Evolutionary conservation across 1,140 invertebrate genomes (phyloP).

Genomic region (Tetramorium parvispinum): DNA sequence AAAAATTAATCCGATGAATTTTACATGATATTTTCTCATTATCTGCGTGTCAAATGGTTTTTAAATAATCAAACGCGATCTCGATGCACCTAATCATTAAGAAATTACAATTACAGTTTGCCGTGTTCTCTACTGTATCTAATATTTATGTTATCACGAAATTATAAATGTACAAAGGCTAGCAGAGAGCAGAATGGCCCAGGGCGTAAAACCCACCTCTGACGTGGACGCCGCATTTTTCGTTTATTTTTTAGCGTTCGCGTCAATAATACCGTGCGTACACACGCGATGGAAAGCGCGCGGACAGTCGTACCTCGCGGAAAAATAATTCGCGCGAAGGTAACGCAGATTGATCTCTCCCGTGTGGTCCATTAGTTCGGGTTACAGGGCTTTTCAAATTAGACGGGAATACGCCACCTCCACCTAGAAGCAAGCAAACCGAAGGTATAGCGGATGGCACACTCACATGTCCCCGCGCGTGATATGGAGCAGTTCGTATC

Average conservation of each 20-base stretch:
- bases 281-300: conserved; percentile 34
- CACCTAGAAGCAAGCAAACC: background rate
- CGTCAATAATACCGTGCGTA: conserved; percentile 50
- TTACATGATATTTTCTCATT: background rate
- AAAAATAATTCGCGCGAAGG: conserved; percentile 70
- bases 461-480: conserved; percentile 10
- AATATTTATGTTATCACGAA: background rate
- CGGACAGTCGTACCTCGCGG: conserved; percentile 46
- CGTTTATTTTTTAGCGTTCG: conserved; percentile 26
- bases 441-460: background rate
- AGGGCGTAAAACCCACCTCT: background rate
- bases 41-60: background rate
- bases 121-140: no score
- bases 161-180: conserved; percentile 19
- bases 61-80: background rate
- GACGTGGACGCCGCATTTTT: conserved; percentile 21
- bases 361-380: conserved; percentile 71
- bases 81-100: background rate
- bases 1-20: conserved; percentile 16
- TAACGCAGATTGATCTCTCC: conserved; percentile 74
- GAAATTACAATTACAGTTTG: background rate
- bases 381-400: conserved; percentile 68
- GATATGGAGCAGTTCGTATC: conserved; percentile 6
- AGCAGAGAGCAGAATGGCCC: background rate
- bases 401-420: conserved; percentile 35